Percentiles rank a stretch among this genome's conserved stretches.
Evolutionary conservation across 2,888 invertebrate genomes (phyloP).

Genomic region (Catocala sponsa): DNA sequence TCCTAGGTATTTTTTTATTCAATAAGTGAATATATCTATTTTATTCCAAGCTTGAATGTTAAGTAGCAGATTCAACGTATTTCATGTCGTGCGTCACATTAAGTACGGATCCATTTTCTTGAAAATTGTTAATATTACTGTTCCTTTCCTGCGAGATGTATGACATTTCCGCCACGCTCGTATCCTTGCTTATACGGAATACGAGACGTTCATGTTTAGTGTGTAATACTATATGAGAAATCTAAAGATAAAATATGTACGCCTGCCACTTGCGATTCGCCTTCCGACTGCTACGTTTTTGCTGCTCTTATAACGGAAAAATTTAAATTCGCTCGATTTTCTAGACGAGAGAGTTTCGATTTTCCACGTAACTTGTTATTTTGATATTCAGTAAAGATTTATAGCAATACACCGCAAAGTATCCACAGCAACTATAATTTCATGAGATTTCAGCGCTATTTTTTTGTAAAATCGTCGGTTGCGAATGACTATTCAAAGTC

Average conservation of each 20-base stretch:
- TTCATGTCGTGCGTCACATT: slow-evolving; percentile 20
- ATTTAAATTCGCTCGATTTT: slow-evolving; percentile 49
- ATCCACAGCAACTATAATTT: slow-evolving; percentile 23
- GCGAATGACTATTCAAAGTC: slow-evolving; percentile 10
- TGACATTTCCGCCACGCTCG: slow-evolving; percentile 53
- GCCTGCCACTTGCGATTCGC: slow-evolving; percentile 13
- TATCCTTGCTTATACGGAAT: slow-evolving; percentile 14
- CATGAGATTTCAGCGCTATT: slow-evolving; percentile 19
- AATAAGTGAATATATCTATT: slow-evolving; percentile 32
- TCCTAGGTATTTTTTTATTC: slow-evolving; percentile 15
- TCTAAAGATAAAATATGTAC: slow-evolving; percentile 26
- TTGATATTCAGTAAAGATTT: slow-evolving; percentile 37
- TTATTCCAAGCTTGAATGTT: slow-evolving; percentile 31
- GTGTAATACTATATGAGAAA: slow-evolving; percentile 17
- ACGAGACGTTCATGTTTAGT: not conserved
- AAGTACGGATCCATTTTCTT: slow-evolving; percentile 13
- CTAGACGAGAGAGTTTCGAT: slow-evolving; percentile 49
- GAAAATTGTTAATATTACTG: slow-evolving; percentile 30
- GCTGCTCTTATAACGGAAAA: slow-evolving; percentile 27
- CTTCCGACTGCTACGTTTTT: slow-evolving; percentile 28
- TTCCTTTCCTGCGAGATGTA: slow-evolving; percentile 30
- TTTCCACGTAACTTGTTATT: slow-evolving; percentile 49
- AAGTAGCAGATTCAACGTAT: slow-evolving; percentile 21
- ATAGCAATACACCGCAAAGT: slow-evolving; percentile 24
- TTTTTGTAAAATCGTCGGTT: not conserved